Percentiles rank a stretch among this genome's conserved stretches.
Conservation (phyloP, 1,140 invertebrate genomes). For the Drosophila erecta region DNA sequence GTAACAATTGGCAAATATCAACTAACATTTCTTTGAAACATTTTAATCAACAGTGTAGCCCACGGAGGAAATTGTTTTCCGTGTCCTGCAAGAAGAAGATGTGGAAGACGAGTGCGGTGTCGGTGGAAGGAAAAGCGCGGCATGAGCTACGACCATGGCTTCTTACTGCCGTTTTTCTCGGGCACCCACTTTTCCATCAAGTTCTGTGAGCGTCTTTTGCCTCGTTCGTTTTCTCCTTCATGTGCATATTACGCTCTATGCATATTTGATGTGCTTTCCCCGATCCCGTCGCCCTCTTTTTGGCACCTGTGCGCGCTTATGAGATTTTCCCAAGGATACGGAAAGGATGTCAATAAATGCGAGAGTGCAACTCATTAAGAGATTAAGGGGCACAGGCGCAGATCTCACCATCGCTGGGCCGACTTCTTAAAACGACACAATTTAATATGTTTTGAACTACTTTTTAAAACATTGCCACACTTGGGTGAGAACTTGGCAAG, state of each 20-base stretch:
- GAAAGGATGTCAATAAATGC: slow-evolving; percentile 75
- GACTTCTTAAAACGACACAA: slow-evolving; percentile 6
- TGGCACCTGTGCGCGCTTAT: slow-evolving; percentile 56
- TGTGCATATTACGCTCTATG: slow-evolving; percentile 76
- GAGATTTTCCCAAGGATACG: slow-evolving; percentile 57
- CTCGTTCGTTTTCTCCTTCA: slow-evolving; percentile 40
- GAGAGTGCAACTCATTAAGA: slow-evolving; percentile 76
- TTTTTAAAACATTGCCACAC: neutral
- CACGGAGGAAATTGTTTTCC: neutral
- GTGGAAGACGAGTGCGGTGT: slow-evolving; percentile 1
- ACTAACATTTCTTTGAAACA: neutral
- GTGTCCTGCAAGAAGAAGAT: neutral
- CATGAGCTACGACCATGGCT: slow-evolving; percentile 43
- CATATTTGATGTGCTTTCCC: slow-evolving; percentile 63
- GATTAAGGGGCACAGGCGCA: slow-evolving; percentile 61
- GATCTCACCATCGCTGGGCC: slow-evolving; percentile 35
- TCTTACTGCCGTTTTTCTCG: slow-evolving; percentile 69
- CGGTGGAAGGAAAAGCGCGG: slow-evolving; percentile 32
- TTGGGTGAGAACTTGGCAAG: neutral
- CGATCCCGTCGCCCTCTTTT: neutral
- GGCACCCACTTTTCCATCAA: slow-evolving; percentile 41
- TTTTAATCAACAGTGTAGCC: neutral
- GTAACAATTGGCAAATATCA: no score
- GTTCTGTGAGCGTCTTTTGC: slow-evolving; percentile 46
- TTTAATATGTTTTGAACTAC: slow-evolving; percentile 38